Evolutionary conservation across 2,113 vertebrate species (phyloP), one percentile per base, ranked within the genome.

Genomic region (Coturnix japonica): DNA sequence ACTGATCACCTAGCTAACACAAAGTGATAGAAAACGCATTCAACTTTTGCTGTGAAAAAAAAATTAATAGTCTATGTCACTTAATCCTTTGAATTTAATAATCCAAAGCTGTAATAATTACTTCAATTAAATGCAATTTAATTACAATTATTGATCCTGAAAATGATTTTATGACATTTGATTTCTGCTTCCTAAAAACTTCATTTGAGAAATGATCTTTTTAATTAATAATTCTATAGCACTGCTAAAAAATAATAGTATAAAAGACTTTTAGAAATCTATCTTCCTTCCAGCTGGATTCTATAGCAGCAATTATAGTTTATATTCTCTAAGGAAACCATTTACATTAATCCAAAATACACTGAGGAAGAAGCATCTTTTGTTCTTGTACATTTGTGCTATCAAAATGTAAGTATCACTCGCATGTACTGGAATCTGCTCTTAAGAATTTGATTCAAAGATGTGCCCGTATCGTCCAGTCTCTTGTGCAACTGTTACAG

Each of bases 41-140:
- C 63, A 69, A 6, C 8, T 72, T 87, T 89, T 92, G 70, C 53
- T 57, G 30, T 72, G 9, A 92, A 70, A 93, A 93, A 93, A 83
- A 23, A 76, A 22, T 25, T 59, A 17, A 84, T 17, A 33, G 19
- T 12, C 7, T 33, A 39, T 81, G 15, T 17, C 9, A 63, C 43
- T 87, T 53, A 39, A 79, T 47, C 43, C 15, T 69, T 43, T 53
- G 17, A 89, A 7, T 43, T 11, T 51, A 79, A 87, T 47, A 91
- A 89, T 35, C 39, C 66, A 85, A 91, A 78, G 2, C 12, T 60
- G 78, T 79, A 60, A 35, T 72, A 78, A 84, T 67, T 71, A 86
- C 16, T 37, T 17, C 54, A 78, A 75, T 43, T 81, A 87, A 75
- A 94, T 39, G 33, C 9, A 78, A 84, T 64, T 75, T 71, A 81